A percentile compares a stretch with the other conserved stretches of the same genome.
phyloP scores from a whole-genome alignment of 2,888 invertebrate genomes.

The Watsonalla binaria region DNA sequence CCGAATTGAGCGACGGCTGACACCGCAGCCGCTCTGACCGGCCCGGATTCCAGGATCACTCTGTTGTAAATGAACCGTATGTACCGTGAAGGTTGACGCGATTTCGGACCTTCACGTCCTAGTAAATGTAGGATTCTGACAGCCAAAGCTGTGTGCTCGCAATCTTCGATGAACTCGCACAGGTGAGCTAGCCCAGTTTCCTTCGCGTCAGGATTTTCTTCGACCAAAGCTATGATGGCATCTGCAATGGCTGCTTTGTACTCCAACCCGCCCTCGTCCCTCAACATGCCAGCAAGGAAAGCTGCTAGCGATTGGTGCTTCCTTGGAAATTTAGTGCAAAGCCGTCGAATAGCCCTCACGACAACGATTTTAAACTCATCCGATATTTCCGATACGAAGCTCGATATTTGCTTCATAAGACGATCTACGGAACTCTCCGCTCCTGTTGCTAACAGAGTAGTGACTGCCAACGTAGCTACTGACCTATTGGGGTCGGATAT shows the following conservation, averaged over 20 bases:
- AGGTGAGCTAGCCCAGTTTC: slow-evolving; percentile 97
- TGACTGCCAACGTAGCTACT: slow-evolving; percentile 98
- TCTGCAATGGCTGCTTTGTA: slow-evolving; percentile 99
- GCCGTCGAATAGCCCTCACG: slow-evolving; percentile 92
- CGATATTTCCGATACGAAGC: slow-evolving; percentile 98
- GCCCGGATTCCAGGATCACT: slow-evolving; percentile 97
- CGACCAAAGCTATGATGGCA: slow-evolving; percentile 97
- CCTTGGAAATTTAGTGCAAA: slow-evolving; percentile 97
- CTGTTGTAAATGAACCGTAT: slow-evolving; percentile 92
- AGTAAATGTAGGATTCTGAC: slow-evolving; percentile 97
- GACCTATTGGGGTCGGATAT: slow-evolving; percentile 98
- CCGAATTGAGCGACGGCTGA: slow-evolving; percentile 99
- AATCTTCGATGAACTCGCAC: slow-evolving; percentile 99
- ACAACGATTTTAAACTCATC: slow-evolving; percentile 99
- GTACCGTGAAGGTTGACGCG: slow-evolving; percentile 93
- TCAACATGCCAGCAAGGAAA: slow-evolving; percentile 97
- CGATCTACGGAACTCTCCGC: slow-evolving; percentile 98
- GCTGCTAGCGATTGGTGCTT: slow-evolving; percentile 98
- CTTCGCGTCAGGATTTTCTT: slow-evolving; percentile 98
- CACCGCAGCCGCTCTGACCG: slow-evolving; percentile 97
- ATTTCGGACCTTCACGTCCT: slow-evolving; percentile 97
- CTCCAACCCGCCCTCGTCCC: slow-evolving; percentile 97
- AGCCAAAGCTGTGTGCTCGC: slow-evolving; percentile 97
- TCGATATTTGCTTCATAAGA: slow-evolving; percentile 99
- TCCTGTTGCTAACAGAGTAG: slow-evolving; percentile 98